phyloP scores from a whole-genome alignment of 1,140 invertebrate species.

The Daktulosphaira vitifoliae region DNA sequence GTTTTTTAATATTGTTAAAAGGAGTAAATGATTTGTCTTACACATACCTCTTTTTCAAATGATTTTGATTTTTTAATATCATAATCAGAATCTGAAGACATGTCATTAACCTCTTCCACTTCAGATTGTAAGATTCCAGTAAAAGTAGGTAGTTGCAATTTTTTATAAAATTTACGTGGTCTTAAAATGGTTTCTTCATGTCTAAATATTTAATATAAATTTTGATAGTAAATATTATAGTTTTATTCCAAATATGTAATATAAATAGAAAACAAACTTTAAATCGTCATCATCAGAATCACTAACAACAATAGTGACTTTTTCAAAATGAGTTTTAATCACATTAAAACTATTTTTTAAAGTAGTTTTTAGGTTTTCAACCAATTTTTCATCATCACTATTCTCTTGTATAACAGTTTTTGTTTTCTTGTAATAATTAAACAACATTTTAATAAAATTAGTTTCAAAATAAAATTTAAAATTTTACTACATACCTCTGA shows the following conservation, averaged over 20 bases:
- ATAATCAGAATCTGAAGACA: constrained; percentile 25
- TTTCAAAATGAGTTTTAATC: constrained; percentile 24
- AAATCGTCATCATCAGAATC: constrained; percentile 21
- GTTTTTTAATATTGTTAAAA: too few species aligned
- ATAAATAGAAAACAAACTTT: neutral
- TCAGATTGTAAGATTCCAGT: constrained; percentile 9
- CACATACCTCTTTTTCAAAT: constrained; percentile 12
- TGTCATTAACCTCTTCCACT: neutral
- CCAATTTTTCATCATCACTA: neutral
- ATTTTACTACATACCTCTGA: neutral
- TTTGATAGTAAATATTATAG: too few species aligned
- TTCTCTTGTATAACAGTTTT: neutral
- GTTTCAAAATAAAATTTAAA: too few species aligned
- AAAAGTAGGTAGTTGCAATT: constrained; percentile 18
- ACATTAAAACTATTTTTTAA: constrained; percentile 23
- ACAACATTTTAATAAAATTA: too few species aligned
- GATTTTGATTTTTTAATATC: neutral
- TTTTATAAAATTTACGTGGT: constrained; percentile 14
- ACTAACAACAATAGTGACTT: constrained; percentile 17
- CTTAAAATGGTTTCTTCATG: constrained; percentile 29
- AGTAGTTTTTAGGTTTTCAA: constrained; percentile 8
- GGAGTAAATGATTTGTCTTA: too few species aligned
- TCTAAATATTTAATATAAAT: too few species aligned
- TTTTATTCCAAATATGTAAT: neutral
- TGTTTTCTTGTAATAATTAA: too few species aligned